Evolutionary conservation across 2,888 invertebrate species (phyloP).

Genomic region (Corythucha ciliata): DNA sequence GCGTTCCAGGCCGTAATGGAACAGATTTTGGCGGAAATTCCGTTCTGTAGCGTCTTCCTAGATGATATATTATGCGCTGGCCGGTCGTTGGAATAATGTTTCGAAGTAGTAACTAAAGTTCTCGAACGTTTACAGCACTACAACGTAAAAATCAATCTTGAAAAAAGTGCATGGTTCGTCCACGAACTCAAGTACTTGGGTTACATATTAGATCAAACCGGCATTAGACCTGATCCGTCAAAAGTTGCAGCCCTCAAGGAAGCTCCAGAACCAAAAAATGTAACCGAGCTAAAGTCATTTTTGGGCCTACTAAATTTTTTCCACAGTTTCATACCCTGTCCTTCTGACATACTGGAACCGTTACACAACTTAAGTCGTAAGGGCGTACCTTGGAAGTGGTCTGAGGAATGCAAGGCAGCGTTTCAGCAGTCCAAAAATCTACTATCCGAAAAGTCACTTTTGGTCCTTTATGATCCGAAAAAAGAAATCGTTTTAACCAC

Average conservation of each 20-base stretch:
- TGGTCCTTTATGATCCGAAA: slow-evolving; percentile 33
- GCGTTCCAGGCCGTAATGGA: slow-evolving; percentile 8
- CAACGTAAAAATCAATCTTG: neutral
- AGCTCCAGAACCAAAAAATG: slow-evolving; percentile 1
- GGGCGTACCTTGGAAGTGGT: slow-evolving; percentile 9
- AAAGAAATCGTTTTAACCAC: slow-evolving; percentile 35
- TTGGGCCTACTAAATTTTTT: slow-evolving; percentile 19
- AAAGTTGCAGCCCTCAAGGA: neutral
- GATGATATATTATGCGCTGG: slow-evolving; percentile 7
- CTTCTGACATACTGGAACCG: slow-evolving; percentile 6
- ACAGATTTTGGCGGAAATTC: neutral
- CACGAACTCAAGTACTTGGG: neutral
- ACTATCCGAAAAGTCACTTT: slow-evolving; percentile 34
- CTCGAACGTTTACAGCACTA: neutral
- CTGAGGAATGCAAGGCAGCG: slow-evolving; percentile 3
- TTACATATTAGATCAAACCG: neutral
- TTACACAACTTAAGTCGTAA: slow-evolving; percentile 15
- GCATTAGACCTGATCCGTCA: neutral
- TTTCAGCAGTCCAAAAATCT: slow-evolving; percentile 1
- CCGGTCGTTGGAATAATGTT: neutral
- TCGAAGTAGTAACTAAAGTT: neutral
- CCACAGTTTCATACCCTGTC: slow-evolving; percentile 14
- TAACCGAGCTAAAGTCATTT: slow-evolving; percentile 5
- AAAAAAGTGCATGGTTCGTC: slow-evolving; percentile 1
- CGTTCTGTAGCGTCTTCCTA: neutral